These are phyloP conservation scores for Eubucco bourcierii DNA, from an alignment of 2,113 vertebrate species.

Conservation along the genomic window DNA sequence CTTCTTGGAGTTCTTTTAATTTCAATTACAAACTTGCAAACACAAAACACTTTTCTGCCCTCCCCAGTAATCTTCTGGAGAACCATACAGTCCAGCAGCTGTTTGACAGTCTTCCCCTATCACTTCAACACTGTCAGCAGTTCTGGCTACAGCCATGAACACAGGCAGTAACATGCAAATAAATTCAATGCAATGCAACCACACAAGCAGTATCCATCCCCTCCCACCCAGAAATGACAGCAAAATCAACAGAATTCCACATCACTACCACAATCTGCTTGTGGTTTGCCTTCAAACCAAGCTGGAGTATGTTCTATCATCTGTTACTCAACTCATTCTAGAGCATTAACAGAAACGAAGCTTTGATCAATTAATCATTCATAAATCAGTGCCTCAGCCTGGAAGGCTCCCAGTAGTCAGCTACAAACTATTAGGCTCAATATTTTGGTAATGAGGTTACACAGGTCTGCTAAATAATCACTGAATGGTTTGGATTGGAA, in stretches of 20 bases:
- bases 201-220: not conserved
- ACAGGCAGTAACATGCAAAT: constrained; percentile 34
- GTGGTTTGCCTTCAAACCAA: constrained; percentile 50
- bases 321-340: constrained; percentile 39
- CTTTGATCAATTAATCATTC: constrained; percentile 53
- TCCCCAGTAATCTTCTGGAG: not conserved
- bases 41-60: not conserved
- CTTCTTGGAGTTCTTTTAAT: not conserved
- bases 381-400: constrained; percentile 25
- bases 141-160: not conserved
- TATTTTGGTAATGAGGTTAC: constrained; percentile 26
- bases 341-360: constrained; percentile 22
- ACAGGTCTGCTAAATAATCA: not conserved
- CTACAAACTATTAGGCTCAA: not conserved
- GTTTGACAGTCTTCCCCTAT: not conserved
- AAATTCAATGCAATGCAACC: not conserved
- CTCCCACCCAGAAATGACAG: constrained; percentile 30
- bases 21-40: too few species aligned
- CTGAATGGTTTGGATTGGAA: too few species aligned
- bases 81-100: not conserved
- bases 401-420: constrained; percentile 12
- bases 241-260: constrained; percentile 43
- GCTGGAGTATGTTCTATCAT: not conserved
- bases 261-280: constrained; percentile 32
- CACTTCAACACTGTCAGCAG: constrained; percentile 5